Evolutionary conservation across 2,888 invertebrate species (phyloP).

Genomic region (Drosophila atroscutellata): DNA sequence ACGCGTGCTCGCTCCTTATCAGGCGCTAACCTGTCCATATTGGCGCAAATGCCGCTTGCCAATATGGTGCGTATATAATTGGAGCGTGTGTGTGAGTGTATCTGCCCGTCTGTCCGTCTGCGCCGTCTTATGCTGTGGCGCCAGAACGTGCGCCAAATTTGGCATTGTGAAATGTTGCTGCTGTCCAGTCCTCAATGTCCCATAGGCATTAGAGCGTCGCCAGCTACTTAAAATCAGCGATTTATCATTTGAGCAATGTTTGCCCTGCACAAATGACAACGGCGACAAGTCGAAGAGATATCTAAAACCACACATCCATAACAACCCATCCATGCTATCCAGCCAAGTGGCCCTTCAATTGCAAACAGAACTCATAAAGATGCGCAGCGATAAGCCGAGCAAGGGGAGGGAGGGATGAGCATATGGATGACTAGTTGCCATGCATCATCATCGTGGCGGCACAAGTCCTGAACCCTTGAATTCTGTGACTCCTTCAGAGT

Average conservation of each 20-base stretch:
- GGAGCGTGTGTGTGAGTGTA: slow-evolving; percentile 42
- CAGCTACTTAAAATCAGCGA: slow-evolving; percentile 76
- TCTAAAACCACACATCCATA: slow-evolving; percentile 30
- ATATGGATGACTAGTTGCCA: slow-evolving; percentile 47
- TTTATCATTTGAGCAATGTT: slow-evolving; percentile 66
- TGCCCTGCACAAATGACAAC: slow-evolving; percentile 63
- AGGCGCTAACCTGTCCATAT: slow-evolving; percentile 80
- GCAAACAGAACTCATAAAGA: slow-evolving; percentile 63
- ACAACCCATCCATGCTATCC: slow-evolving; percentile 31
- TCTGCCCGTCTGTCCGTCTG: background rate
- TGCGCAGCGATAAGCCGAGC: slow-evolving; percentile 67
- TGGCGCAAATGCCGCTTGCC: slow-evolving; percentile 64
- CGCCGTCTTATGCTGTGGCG: slow-evolving; percentile 65
- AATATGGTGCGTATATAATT: slow-evolving; percentile 65
- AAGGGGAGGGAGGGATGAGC: slow-evolving; percentile 1
- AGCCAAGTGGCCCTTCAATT: slow-evolving; percentile 56
- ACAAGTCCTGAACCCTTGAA: slow-evolving; percentile 62
- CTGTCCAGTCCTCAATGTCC: slow-evolving; percentile 36
- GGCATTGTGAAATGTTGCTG: slow-evolving; percentile 71
- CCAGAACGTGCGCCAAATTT: slow-evolving; percentile 76
- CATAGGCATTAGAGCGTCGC: slow-evolving; percentile 58
- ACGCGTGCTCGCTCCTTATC: slow-evolving; percentile 78
- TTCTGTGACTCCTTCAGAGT: slow-evolving; percentile 12
- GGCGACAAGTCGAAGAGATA: slow-evolving; percentile 45
- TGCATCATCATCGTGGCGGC: slow-evolving; percentile 68